Evolutionary conservation across 1,140 invertebrate species (phyloP).

Genomic region (Leptinotarsa defecta): DNA sequence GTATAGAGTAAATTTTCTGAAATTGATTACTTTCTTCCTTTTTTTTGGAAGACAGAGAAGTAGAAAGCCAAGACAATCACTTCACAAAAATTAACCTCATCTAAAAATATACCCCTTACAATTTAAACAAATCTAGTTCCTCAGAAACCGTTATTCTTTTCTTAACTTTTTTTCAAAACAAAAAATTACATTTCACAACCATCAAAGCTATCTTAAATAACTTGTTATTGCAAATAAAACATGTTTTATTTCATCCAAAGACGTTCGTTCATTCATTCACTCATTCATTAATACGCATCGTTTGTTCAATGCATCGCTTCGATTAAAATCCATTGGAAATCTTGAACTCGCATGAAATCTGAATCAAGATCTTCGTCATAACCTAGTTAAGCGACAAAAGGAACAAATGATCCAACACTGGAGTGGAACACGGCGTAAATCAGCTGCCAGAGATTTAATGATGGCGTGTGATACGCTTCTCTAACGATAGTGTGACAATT

Average conservation of each 20-base stretch:
- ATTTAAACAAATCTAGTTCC: too few species aligned
- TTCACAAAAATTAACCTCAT: too few species aligned
- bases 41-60: too few species aligned
- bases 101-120: too few species aligned
- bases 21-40: too few species aligned
- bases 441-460: background rate
- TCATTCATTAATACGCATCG: background rate
- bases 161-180: background rate
- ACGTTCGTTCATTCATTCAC: too few species aligned
- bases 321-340: background rate
- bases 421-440: background rate
- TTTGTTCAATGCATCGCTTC: background rate
- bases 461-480: constrained; percentile 1
- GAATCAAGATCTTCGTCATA: background rate
- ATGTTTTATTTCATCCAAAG: too few species aligned
- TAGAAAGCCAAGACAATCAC: too few species aligned
- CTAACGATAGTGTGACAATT: background rate
- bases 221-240: background rate
- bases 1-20: too few species aligned
- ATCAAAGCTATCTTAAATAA: background rate
- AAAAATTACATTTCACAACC: background rate
- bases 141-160: background rate
- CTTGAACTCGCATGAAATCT: background rate
- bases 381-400: constrained; percentile 12
- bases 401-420: background rate